Evolutionary conservation across 2,888 invertebrate species (phyloP).

Genomic region (Adela reaumurella): DNA sequence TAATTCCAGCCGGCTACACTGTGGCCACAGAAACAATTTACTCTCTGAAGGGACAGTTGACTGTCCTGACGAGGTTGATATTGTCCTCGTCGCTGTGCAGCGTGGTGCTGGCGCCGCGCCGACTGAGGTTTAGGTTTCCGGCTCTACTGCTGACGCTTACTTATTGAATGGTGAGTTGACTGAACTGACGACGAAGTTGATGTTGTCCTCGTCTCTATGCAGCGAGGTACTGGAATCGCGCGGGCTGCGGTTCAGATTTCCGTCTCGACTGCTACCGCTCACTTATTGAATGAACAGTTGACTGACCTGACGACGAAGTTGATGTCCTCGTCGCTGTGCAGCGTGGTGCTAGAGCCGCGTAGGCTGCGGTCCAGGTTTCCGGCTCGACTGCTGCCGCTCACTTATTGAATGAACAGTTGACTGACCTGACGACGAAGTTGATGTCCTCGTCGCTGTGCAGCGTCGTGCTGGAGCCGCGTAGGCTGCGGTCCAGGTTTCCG

Average conservation of each 20-base stretch:
- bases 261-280: slow-evolving; percentile 41
- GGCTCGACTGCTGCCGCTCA: slow-evolving; percentile 10
- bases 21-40: too few species aligned
- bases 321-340: slow-evolving; percentile 69
- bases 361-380: slow-evolving; percentile 38
- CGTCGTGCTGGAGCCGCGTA: slow-evolving; percentile 3
- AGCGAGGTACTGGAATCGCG: slow-evolving; percentile 40
- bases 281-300: too few species aligned
- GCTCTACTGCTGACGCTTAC: slow-evolving; percentile 11
- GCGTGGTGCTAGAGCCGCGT: slow-evolving; percentile 39
- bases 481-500: slow-evolving; percentile 7
- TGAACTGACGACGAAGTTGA: slow-evolving; percentile 89
- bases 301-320: slow-evolving; percentile 84
- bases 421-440: slow-evolving; percentile 66
- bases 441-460: slow-evolving; percentile 58
- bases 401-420: too few species aligned
- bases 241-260: slow-evolving; percentile 40
- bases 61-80: slow-evolving; percentile 66
- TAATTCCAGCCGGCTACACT: slow-evolving; percentile 10
- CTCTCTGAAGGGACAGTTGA: too few species aligned
- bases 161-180: too few species aligned
- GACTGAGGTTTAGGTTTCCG: slow-evolving; percentile 6
- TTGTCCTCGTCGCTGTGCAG: slow-evolving; percentile 58
- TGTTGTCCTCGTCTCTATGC: slow-evolving; percentile 77
- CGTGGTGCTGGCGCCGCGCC: slow-evolving; percentile 4